These are phyloP conservation scores for Scartelaos histophorus DNA, from an alignment of 2,113 vertebrate species.

Conservation along the genomic window DNA sequence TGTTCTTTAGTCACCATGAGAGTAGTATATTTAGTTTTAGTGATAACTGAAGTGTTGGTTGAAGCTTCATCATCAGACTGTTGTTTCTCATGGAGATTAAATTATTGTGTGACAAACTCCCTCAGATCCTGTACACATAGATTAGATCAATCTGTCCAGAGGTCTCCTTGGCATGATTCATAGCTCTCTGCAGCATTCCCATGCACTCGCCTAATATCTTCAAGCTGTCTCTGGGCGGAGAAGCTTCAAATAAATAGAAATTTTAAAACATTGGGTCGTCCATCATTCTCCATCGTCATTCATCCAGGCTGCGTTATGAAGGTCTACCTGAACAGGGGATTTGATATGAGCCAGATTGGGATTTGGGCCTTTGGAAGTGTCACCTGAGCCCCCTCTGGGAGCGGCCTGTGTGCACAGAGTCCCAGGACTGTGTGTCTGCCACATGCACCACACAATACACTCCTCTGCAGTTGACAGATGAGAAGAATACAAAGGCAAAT, in stretches of 20 bases:
- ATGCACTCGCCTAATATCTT: slow-evolving; percentile 59
- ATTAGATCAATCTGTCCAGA: slow-evolving; percentile 47
- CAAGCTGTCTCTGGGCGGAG: slow-evolving; percentile 65
- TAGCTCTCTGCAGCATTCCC: slow-evolving; percentile 39
- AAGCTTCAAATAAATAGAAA: slow-evolving; percentile 33
- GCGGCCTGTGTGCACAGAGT: slow-evolving; percentile 37
- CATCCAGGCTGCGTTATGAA: slow-evolving; percentile 1
- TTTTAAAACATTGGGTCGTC: slow-evolving; percentile 24
- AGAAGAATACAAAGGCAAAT: slow-evolving; percentile 28
- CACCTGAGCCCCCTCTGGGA: slow-evolving; percentile 68
- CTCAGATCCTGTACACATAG: slow-evolving; percentile 10
- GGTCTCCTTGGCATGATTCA: slow-evolving; percentile 49
- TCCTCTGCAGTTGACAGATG: slow-evolving; percentile 4
- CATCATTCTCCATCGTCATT: slow-evolving; percentile 23
- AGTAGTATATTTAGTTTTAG: not conserved
- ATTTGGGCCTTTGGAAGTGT: slow-evolving; percentile 27
- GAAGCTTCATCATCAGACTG: not conserved
- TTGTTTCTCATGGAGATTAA: not conserved
- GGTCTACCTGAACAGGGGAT: not conserved
- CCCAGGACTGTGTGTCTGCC: slow-evolving; percentile 59
- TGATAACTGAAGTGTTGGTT: not conserved
- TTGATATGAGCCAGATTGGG: not conserved
- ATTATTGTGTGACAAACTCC: slow-evolving; percentile 31
- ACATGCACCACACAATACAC: slow-evolving; percentile 37
- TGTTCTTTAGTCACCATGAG: too few species aligned